Evolutionary conservation across 2,888 invertebrate species (phyloP), one percentile per base, ranked within the genome.

Genomic region (Tolmerus cingulatus): DNA sequence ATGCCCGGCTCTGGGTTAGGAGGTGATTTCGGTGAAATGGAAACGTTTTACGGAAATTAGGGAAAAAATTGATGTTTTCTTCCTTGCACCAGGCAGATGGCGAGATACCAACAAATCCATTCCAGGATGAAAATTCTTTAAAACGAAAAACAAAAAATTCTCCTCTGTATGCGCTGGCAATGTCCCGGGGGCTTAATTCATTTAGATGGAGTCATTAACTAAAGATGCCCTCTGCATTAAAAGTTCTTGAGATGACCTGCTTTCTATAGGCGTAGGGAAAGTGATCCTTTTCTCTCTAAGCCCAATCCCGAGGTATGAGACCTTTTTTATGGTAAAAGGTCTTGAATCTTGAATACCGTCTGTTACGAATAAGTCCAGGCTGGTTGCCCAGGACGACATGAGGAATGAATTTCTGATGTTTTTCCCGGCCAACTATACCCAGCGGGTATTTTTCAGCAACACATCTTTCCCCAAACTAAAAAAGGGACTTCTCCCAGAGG

Each of bases 171-270:
- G 23, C 46, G n/a, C 30, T 16, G 16, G 79, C 12, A 46, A 30
- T 79, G 16, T 27, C 79, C 79, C 34, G 30, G 5, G 51, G 79
- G 79, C 79, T 79, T 79, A 79, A 79, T 79, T 79, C 51, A 79
- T 79, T 79, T 79, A 79, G 51, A 79, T 79, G 79, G 30, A 51
- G 79, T 16, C 79, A 79, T 51, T 79, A 78, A 79, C 79, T 51
- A 27, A 27, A 51, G 51, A 55, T 79, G 40, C 23, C 40, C 14
- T 27, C 79, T 51, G 79, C 79, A 79, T 79, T 79, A 79, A 51
- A 51, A 79, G 30, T 79, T 16, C 51, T 51, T n/a, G 30, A 51
- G 79, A 79, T 46, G 79, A 46, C 79, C 79, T 51, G 23, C 23
- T 79, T 79, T 51, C 46, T 46, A 7, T 34, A 5, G 79, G 23